Conservation (phyloP, 2,797 vertebrate species). For the Phalloptychus januarius region DNA sequence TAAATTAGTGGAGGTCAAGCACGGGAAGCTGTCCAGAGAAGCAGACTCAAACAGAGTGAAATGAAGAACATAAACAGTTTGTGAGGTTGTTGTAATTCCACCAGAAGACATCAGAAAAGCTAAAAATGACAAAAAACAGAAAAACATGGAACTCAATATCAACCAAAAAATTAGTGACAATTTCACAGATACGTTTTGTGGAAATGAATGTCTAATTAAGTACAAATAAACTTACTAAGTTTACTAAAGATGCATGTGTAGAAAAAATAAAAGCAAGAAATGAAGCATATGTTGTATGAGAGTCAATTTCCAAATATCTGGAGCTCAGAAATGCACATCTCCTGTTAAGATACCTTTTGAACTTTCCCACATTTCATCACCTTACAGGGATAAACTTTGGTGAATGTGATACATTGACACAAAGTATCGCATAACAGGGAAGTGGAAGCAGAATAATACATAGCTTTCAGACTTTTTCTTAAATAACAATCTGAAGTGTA, state of each 20-base stretch:
- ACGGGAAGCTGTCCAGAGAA: not conserved
- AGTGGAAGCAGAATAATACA: not conserved
- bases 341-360: not conserved
- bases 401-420: not conserved
- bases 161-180: not conserved
- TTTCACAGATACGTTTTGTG: not conserved
- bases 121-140: not conserved
- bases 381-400: not conserved
- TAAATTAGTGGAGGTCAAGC: slow-evolving; percentile 1
- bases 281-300: not conserved
- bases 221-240: not conserved
- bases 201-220: not conserved
- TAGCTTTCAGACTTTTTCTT: not conserved
- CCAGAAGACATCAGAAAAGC: not conserved
- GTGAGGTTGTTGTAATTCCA: not conserved
- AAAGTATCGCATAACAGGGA: not conserved
- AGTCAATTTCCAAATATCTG: not conserved
- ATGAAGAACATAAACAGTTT: not conserved
- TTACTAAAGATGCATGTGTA: not conserved
- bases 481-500: not conserved
- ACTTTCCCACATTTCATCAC: not conserved
- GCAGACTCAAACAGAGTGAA: not conserved
- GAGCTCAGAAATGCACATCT: not conserved
- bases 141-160: not conserved
- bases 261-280: not conserved